Conservation (phyloP, 2,113 vertebrate species). For the Oceanodroma tethys region DNA sequence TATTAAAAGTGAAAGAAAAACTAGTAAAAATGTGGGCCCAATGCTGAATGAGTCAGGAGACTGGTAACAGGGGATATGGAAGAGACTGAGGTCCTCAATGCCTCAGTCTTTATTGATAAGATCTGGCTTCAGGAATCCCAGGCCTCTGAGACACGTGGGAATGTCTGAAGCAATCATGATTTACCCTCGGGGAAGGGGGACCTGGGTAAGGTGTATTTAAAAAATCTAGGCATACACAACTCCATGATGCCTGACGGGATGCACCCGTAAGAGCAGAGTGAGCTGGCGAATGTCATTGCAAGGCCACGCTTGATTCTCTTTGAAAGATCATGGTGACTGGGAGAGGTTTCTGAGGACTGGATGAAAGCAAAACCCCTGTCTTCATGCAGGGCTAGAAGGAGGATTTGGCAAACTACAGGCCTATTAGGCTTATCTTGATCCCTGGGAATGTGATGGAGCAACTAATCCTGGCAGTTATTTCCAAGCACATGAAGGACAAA, state of each 20-base stretch:
- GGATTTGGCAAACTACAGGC: neutral
- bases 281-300: neutral
- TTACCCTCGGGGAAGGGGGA: neutral
- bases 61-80: neutral
- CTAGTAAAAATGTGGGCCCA: neutral
- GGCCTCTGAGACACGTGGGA: neutral
- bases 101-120: neutral
- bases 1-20: neutral
- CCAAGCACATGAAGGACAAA: neutral
- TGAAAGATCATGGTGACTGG: neutral
- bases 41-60: neutral
- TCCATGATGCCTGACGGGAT: neutral
- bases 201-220: fast-evolving
- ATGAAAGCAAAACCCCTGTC: neutral
- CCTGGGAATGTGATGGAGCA: neutral
- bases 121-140: neutral
- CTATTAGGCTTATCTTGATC: neutral
- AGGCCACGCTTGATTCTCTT: neutral
- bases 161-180: neutral
- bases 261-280: neutral
- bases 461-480: neutral
- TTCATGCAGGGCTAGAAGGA: neutral
- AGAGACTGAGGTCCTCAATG: neutral
- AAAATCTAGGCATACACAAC: neutral
- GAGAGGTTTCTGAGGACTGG: neutral